Evolutionary conservation across 2,797 vertebrate genomes (phyloP), one percentile per base, ranked within the genome.

Genomic region (Triplophysa yarkandensis): DNA sequence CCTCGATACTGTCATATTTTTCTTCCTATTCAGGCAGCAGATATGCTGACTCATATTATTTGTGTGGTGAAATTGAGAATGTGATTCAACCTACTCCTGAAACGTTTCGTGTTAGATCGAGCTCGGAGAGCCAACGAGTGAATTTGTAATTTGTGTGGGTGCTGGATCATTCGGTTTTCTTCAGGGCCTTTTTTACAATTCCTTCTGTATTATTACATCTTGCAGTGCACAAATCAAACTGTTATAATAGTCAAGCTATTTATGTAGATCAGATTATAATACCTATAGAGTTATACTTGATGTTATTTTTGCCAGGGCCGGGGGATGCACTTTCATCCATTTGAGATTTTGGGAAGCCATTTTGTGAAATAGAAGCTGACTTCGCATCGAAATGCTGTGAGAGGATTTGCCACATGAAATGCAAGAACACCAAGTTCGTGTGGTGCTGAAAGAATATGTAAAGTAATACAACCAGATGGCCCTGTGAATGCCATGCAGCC

Each of bases 381-480:
- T 84, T 86, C 83, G 83, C 83, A 68, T 77, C 55, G 82, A 83
- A 81, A 50, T 66, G 76, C 83, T 83, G 82, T 87, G 71, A 61
- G 80, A 82, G 85, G 88, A 86, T 80, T 83, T 84, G 83, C 80
- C 76, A 76, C 83, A 83, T 85, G 88, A 90, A 91, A 91, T 81
- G 88, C 88, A 87, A 91, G 88, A 91, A 90, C 82, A 80, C 81
- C 78, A 72, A 76, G 78, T 89, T 86, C 89, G 88, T 86, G 87
- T 88, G 84, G 83, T 87, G 89, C 83, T 88, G 89, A 92, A 92
- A 92, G 89, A 91, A 91, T 89, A 92, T 92, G 90, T 92, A 92
- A 93, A 93, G 89, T 91, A 91, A 92, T 91, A 90, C 90, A 89
- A 88, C 89, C 92, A 93, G 91, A 92, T 92, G 91, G 91, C 85